A percentile compares a stretch with the other conserved stretches of the same genome.
phyloP scores from a whole-genome alignment of 2,888 invertebrate genomes.

The Nysson spinosus region DNA sequence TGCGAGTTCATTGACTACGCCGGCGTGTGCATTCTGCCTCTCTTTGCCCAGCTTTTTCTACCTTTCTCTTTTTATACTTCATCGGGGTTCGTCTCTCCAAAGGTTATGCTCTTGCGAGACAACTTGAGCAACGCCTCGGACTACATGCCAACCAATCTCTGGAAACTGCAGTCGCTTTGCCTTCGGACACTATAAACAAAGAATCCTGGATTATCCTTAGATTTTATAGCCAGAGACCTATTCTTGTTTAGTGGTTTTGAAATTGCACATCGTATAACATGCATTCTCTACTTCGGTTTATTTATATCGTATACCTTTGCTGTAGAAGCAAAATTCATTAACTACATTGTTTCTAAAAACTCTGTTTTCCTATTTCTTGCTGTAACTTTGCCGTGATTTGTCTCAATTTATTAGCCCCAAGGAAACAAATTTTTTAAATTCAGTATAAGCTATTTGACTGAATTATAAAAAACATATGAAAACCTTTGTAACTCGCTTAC shows the following conservation, averaged over 20 bases:
- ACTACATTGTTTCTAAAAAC: no score
- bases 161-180: slow-evolving; percentile 10
- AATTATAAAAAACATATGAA: no score
- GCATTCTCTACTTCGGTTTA: no score
- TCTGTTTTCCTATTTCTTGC: no score
- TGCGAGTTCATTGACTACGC: slow-evolving; percentile 48
- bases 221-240: slow-evolving; percentile 18
- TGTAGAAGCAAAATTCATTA: not conserved
- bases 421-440: no score
- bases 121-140: slow-evolving; percentile 63
- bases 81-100: slow-evolving; percentile 52
- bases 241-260: no score
- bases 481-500: no score
- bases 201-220: slow-evolving; percentile 8
- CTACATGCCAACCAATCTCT: slow-evolving; percentile 8
- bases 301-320: no score
- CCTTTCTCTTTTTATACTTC: slow-evolving; percentile 43
- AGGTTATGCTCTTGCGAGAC: slow-evolving; percentile 66
- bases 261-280: no score
- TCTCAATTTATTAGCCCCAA: no score
- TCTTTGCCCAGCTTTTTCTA: slow-evolving; percentile 33
- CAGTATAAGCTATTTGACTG: no score
- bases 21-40: slow-evolving; percentile 36
- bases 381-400: no score
- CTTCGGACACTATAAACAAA: not conserved